These are phyloP conservation scores for Quadroppia sp. DNA, from an alignment of 2,888 invertebrate species.

Conservation along the genomic window DNA sequence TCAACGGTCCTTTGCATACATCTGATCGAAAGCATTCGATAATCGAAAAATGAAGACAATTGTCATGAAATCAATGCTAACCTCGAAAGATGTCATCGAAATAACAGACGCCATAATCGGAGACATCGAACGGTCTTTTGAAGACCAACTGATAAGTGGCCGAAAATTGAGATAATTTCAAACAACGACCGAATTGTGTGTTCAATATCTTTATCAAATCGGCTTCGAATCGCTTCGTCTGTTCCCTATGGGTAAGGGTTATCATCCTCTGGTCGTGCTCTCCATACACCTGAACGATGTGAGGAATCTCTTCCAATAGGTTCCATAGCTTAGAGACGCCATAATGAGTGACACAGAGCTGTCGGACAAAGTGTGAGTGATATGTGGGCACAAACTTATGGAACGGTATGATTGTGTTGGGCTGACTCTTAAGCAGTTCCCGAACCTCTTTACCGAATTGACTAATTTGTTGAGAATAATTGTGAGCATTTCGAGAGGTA, in stretches of 20 bases:
- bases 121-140: constrained; percentile 63
- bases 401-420: constrained; percentile 74
- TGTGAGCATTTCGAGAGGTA: constrained; percentile 35
- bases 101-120: constrained; percentile 68
- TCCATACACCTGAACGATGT: constrained; percentile 83
- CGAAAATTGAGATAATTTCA: constrained; percentile 66
- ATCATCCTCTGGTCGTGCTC: constrained; percentile 79
- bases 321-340: constrained; percentile 91
- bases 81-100: constrained; percentile 65
- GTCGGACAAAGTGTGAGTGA: constrained; percentile 92
- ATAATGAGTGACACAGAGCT: constrained; percentile 91
- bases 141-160: constrained; percentile 62
- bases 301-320: constrained; percentile 78
- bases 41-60: neutral
- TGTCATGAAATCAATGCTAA: neutral
- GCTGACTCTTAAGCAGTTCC: constrained; percentile 74
- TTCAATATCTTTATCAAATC: constrained; percentile 83
- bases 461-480: constrained; percentile 63
- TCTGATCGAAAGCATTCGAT: neutral
- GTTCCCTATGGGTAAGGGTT: constrained; percentile 80
- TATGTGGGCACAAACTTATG: constrained; percentile 87
- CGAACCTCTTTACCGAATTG: constrained; percentile 81
- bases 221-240: constrained; percentile 81
- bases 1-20: constrained; percentile 39
- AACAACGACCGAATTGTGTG: constrained; percentile 70